Evolutionary conservation across 2,797 vertebrate species (phyloP), one percentile per base, ranked within the genome.

Genomic region (Cynodonichthys magdalenae): DNA sequence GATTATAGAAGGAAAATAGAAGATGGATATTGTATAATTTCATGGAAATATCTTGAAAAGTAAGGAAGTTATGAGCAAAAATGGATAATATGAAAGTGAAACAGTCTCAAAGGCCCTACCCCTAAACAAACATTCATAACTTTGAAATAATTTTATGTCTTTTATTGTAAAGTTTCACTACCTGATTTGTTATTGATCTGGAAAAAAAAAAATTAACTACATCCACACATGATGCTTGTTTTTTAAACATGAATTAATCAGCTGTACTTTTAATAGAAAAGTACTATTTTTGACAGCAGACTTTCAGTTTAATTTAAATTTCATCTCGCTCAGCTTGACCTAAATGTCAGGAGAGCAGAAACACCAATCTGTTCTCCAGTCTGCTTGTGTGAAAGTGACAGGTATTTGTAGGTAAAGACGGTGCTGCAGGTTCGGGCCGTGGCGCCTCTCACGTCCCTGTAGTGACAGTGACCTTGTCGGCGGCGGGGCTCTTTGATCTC

Each of bases 401-500:
- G 50, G 66, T 51, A 39, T 61, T 56, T 48, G 14, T 68, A 51
- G 45, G 48, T 63, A 69, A 61, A 57, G 74, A 51, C 46, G 59
- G 56, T 68, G 67, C 66, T 24, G 63, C 64, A 56, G 14, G 31
- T 68, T 53, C 0, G 47, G 66, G 71, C 72, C 52, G 34, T 12
- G 15, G 64, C 34, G n/a, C 68, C 36, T 82, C 80, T 71, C 63
- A 81, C 14, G 45, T 82, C 78, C 79, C 79, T 78, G 80, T 83
- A 60, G 79, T 81, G 70, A 55, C 64, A 45, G 54, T 88, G 87
- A 91, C 90, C 88, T 90, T 93, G 90, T 72, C 69, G 79, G 71
- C 85, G 76, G 83, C 80, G 57, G 75, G 68, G 66, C 81, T 81
- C 75, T 91, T 85, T 92, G 83, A 91, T 87, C 79, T 88, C 79